Conservation (phyloP, 2,797 vertebrate genomes). For the Hipposideros larvatus region DNA sequence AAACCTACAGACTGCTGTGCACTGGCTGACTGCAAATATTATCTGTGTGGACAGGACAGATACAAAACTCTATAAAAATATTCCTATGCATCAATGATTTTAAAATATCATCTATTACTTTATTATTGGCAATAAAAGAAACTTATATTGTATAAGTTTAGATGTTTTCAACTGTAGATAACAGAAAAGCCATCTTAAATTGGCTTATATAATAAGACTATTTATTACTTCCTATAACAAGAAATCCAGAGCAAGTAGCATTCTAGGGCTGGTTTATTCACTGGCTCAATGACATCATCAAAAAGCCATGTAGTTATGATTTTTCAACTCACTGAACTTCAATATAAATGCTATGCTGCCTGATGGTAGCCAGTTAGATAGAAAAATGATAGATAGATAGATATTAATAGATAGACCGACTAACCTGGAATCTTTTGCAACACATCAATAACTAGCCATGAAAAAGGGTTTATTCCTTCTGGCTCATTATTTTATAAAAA, state of each 20-base stretch:
- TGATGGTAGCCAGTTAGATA: background rate
- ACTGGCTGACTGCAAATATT: background rate
- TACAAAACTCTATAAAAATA: background rate
- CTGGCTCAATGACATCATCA: background rate
- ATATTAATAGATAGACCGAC: background rate
- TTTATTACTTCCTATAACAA: background rate
- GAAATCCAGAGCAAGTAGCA: background rate
- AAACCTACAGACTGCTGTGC: background rate
- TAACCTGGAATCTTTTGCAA: background rate
- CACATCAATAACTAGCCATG: background rate
- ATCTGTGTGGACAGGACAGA: background rate
- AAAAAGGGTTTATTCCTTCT: background rate
- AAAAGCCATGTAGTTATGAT: background rate
- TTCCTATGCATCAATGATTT: background rate
- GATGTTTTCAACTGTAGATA: conserved; percentile 7
- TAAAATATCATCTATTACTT: conserved; percentile 18
- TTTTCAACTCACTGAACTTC: background rate
- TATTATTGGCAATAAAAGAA: conserved; percentile 23
- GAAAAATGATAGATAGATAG: background rate
- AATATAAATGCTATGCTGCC: background rate
- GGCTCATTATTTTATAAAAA: background rate
- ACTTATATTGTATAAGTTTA: background rate
- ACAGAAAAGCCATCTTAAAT: conserved; percentile 41
- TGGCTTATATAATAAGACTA: background rate
- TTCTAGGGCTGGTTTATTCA: background rate